Base-by-base conservation (phyloP, 1,140 invertebrate genomes). In the Steinernema khuongi region DNA sequence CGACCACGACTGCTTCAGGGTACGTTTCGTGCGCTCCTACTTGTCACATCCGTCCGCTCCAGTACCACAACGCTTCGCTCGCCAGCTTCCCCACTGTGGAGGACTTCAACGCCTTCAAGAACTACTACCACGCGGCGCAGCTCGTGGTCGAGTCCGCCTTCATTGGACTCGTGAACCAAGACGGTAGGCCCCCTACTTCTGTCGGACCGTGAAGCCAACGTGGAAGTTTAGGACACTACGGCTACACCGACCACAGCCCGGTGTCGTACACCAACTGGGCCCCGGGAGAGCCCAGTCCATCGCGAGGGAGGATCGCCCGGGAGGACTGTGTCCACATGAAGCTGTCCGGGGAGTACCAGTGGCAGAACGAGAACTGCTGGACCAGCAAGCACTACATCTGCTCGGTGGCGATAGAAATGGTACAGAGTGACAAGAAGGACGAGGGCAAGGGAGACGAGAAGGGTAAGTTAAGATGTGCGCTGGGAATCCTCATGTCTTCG, bases 361-460 rank as follows among this genome's bases (percentile, higher is more conserved):
- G 50, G 50, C 26, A 7, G 11, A 60, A 26, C 50, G 50, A 14
- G 50, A 60, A 60, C 19, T 60, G 50, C 50, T 60, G 50, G 50
- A 60, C 50, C 7, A 60, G 50, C 19, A 60, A 60, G 50, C 50
- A 60, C 50, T 60, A 60, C 50, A 22, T 60, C 14, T 60, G 50
- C 50, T 60, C 50, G 4, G 50, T 60, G 11, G 14, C 50, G 50
- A 60, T 4, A 4, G 50, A 17, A 17, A 17, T 60, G 19, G 19
- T 22, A n/a, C 11, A 7, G 50, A 26, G 26, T 7, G 2, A 60
- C 11, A 14, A 7, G 4, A 14, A 60, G 50, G 19, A 60, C 50
- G 26, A 11, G 36, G n/a, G 36, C n/a, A 41, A 41, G n/a, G 36
- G n/a, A 41, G 36, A n/a, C 7, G 36, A n/a, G 7, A 41, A 41